A percentile compares a stretch with the other conserved stretches of the same genome.
Evolutionary conservation across 2,113 vertebrate genomes (phyloP).

Genomic region (Centropus bengalensis): DNA sequence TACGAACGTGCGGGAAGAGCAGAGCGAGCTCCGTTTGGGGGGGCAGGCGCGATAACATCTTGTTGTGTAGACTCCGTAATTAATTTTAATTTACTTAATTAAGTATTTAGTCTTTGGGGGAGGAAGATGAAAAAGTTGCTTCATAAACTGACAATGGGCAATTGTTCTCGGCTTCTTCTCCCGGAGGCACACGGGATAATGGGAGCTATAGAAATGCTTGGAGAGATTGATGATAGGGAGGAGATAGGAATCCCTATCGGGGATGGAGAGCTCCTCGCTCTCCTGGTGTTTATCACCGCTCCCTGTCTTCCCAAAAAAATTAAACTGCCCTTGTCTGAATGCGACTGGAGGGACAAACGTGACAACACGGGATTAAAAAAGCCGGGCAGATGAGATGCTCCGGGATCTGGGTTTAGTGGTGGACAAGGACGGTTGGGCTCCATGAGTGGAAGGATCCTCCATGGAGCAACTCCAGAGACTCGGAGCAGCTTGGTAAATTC

Average conservation of each 20-base stretch:
- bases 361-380: not conserved
- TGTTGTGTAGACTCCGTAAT: not conserved
- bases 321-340: not conserved
- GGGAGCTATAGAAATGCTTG: constrained; percentile 20
- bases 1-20: not conserved
- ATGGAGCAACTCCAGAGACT: not conserved
- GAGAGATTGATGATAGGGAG: not conserved
- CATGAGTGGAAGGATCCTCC: not conserved
- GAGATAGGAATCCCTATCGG: not conserved
- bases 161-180: constrained; percentile 47
- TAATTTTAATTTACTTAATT: constrained; percentile 68
- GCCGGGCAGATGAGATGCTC: no score
- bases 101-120: constrained; percentile 52
- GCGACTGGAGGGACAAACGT: not conserved
- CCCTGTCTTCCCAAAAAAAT: not conserved
- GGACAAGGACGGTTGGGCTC: no score
- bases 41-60: not conserved
- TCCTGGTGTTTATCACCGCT: not conserved
- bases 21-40: not conserved
- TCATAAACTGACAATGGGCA: constrained; percentile 53
- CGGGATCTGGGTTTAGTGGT: no score
- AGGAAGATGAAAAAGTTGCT: constrained; percentile 44
- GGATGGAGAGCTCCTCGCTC: not conserved
- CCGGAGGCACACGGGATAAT: constrained; percentile 33
- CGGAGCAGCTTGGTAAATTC: not conserved